Evolutionary conservation across 1,140 invertebrate genomes (phyloP).

Genomic region (Neodiprion virginianus): DNA sequence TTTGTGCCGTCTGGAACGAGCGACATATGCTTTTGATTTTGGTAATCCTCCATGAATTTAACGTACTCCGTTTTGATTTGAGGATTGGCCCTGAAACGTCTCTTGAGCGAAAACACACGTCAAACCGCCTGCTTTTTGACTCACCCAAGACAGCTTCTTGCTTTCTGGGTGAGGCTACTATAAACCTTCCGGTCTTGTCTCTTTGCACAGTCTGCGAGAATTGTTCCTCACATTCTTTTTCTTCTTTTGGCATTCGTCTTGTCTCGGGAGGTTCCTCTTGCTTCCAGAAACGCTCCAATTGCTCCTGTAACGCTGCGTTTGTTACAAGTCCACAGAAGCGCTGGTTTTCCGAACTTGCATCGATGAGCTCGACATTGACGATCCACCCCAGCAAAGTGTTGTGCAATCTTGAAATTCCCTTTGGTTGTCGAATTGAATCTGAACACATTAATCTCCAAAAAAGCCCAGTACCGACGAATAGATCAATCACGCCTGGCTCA

Average conservation of each 20-base stretch:
- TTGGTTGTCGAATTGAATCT: slow-evolving; percentile 23
- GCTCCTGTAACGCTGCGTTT: background rate
- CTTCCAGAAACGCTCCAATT: slow-evolving; percentile 3
- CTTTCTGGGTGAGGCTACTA: background rate
- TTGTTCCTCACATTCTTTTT: background rate
- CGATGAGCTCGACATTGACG: slow-evolving; percentile 25
- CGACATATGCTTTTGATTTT: slow-evolving; percentile 21
- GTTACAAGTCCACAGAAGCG: slow-evolving; percentile 14
- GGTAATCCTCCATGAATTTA: slow-evolving; percentile 28
- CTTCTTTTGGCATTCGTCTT: background rate
- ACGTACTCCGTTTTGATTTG: slow-evolving; percentile 14
- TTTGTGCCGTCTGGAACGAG: background rate
- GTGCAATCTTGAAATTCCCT: slow-evolving; percentile 33
- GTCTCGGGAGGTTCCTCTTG: background rate
- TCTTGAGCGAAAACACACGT: background rate
- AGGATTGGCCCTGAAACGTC: background rate
- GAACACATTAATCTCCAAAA: slow-evolving; percentile 34
- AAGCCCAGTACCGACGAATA: slow-evolving; percentile 36
- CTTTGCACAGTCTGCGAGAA: background rate
- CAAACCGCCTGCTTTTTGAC: background rate
- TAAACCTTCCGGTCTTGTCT: background rate
- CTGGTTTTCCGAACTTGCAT: slow-evolving; percentile 11
- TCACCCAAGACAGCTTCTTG: background rate
- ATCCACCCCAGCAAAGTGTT: slow-evolving; percentile 46
- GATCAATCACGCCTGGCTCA: slow-evolving; percentile 30